Evolutionary conservation across 1,140 invertebrate species (phyloP), one percentile per base, ranked within the genome.

Genomic region (Psix sp.): DNA sequence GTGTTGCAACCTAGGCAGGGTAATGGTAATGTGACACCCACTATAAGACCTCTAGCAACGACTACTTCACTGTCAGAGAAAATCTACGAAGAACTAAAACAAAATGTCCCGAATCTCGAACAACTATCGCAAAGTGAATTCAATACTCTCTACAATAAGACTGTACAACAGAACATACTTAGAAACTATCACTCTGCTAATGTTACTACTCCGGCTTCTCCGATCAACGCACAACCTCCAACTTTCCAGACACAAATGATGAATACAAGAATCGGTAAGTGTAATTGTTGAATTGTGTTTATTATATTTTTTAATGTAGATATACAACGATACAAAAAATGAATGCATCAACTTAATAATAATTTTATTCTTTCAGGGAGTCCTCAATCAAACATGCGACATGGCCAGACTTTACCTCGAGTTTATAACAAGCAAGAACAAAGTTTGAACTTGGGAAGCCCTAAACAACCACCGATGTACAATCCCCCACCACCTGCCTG

Each of bases 141-240:
- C 35, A 87, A 87, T 77, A 87, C 86, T 49, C 77, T 86, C 6
- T 87, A 87, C 45, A 87, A 87, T 40, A 87, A 86, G 54, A 84
- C 85, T 40, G 84, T 87, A 15, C 85, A 84, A n/a, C 85, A 87
- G 29, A 87, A 81, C 54, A 86, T 86, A 65, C 70, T 87, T 15
- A 81, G 82, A 15, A 86, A 84, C 63, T 84, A 84, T 43, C 80
- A 82, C 3, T 60, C 78, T 0, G 76, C 60, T 2, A 78, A 71
- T 35, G 60, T 42, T 0, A 56, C 56, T 6, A 20, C 62, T n/a
- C 16, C 62, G 0, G 4, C 29, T 1, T 26, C 18, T 10, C n/a
- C 40, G 38, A 18, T 24, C 51, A 33, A 65, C 16, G 36, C 14
- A 15, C 29, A 39, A 11, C 5, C 5, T 33, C 5, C 5, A 14